Percentiles rank a stretch among this genome's conserved stretches.
Evolutionary conservation across 2,113 vertebrate genomes (phyloP).

Genomic region (Ptilorrhoa leucosticta): DNA sequence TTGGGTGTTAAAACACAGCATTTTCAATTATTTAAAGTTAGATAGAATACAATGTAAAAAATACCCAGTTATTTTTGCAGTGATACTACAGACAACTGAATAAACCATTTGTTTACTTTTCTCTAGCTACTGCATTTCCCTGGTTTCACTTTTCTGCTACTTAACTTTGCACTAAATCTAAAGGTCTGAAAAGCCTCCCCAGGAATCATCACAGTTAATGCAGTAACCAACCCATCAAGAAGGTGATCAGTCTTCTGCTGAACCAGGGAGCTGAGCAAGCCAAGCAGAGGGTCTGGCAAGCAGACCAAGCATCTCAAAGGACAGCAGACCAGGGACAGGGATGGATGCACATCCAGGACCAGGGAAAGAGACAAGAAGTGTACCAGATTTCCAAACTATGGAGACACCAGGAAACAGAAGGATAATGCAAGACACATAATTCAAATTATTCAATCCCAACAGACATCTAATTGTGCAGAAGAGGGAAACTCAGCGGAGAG

Average conservation of each 20-base stretch:
- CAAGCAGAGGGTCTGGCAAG: background rate
- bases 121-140: background rate
- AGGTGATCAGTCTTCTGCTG: background rate
- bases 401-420: background rate
- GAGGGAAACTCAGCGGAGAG: rapidly evolving
- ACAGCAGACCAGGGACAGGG: background rate
- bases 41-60: background rate
- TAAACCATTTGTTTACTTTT: background rate
- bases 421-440: background rate
- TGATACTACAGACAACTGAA: background rate
- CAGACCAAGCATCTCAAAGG: background rate
- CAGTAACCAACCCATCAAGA: background rate
- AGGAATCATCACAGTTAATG: background rate
- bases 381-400: background rate
- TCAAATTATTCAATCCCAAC: background rate
- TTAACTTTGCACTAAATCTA: background rate
- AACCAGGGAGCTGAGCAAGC: background rate
- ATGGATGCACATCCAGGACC: rapidly evolving
- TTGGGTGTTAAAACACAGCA: background rate
- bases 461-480: background rate
- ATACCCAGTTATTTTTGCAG: background rate
- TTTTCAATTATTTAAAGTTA: background rate
- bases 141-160: background rate
- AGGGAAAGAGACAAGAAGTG: background rate
- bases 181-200: background rate